Evolutionary conservation across 2,888 invertebrate species (phyloP).

Genomic region (Aphrophora alni): DNA sequence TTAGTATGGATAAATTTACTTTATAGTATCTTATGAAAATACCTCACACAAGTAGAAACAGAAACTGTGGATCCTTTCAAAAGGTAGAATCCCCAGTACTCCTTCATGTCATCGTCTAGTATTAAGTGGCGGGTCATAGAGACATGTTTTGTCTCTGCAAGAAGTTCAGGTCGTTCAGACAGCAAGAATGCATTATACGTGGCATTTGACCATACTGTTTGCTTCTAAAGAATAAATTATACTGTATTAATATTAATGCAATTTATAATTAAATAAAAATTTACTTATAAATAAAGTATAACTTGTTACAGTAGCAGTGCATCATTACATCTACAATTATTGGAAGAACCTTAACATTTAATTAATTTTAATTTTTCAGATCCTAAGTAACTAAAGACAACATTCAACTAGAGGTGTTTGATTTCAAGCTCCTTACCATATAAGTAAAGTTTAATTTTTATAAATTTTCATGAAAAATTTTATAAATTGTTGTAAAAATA

Average conservation of each 20-base stretch:
- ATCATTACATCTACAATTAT: too few species aligned
- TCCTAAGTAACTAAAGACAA: too few species aligned
- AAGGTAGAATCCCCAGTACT: constrained; percentile 84
- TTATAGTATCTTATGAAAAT: constrained; percentile 33
- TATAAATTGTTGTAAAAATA: too few species aligned
- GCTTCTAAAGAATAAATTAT: constrained; percentile 61
- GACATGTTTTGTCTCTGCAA: constrained; percentile 65
- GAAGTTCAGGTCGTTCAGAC: constrained; percentile 66
- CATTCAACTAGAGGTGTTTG: too few species aligned
- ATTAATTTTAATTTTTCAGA: too few species aligned
- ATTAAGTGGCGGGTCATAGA: constrained; percentile 72
- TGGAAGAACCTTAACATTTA: too few species aligned
- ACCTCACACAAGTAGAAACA: constrained; percentile 79
- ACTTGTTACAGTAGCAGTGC: too few species aligned
- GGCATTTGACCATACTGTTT: constrained; percentile 71
- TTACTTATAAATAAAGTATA: constrained; percentile 2
- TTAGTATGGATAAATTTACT: too few species aligned
- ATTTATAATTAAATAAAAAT: neutral
- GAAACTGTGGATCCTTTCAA: constrained; percentile 75
- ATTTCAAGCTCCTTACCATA: too few species aligned
- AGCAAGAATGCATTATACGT: constrained; percentile 79
- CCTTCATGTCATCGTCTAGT: constrained; percentile 80
- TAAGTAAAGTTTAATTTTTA: too few species aligned
- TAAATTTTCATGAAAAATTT: too few species aligned
- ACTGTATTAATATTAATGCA: neutral